Percentiles rank a stretch among this genome's conserved stretches.
Conservation (phyloP, 2,113 vertebrate species). For the Otis tarda region DNA sequence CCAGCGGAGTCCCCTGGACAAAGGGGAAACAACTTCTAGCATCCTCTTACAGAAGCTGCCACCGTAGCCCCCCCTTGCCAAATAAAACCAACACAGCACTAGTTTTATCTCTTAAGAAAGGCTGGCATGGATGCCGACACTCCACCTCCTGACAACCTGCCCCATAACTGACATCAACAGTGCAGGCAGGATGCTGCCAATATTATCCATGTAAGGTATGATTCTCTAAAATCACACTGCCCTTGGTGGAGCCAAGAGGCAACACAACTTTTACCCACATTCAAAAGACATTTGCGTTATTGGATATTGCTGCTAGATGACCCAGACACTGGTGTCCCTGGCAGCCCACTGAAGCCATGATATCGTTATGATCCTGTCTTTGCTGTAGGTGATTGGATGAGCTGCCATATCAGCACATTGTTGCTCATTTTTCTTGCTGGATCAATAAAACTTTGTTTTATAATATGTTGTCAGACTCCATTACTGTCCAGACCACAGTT, state of each 20-base stretch:
- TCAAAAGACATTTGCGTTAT: background rate
- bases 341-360: accelerated
- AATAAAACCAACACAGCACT: too few relatives aligned
- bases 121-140: accelerated
- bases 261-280: accelerated
- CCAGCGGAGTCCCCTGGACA: too few relatives aligned
- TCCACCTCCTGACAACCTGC: too few relatives aligned
- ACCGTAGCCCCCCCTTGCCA: too few relatives aligned
- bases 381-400: background rate
- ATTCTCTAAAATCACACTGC: accelerated
- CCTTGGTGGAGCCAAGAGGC: accelerated
- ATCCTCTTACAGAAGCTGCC: too few relatives aligned
- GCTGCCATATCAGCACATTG: accelerated
- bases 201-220: accelerated
- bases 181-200: accelerated
- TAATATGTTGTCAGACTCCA: background rate
- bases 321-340: background rate
- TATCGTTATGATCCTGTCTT: accelerated
- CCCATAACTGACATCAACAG: accelerated
- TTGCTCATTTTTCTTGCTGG: background rate
- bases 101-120: background rate
- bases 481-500: background rate
- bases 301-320: background rate
- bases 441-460: background rate
- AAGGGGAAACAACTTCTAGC: too few relatives aligned